Base-by-base conservation (phyloP, 92 coral and sea anemone species). In the Porites lobata region DNA sequence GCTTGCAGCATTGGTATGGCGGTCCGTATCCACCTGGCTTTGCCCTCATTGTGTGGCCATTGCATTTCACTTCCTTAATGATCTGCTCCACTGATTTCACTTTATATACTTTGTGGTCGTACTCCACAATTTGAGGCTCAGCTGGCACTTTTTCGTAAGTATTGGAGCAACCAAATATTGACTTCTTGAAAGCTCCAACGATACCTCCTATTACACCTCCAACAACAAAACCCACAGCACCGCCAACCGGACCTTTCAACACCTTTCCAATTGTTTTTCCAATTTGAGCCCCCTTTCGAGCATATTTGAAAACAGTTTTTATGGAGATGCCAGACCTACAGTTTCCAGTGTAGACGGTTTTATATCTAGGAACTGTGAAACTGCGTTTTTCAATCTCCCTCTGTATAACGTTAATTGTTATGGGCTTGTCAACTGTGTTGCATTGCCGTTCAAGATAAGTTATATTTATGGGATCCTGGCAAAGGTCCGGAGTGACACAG, bases 1-100 rank as follows among this genome's bases (percentile, higher is more conserved):
- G 7, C 69, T 88, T 75, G 22, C 87, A 88, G 63, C 91, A 88
- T 8, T 67, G 82, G 62, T 82, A 81, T 51, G 81, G 86, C 14
- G 77, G 85, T 14, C 83, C 87, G 56, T 52, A 81, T 56, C 82
- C 87, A 88, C 82, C 87, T 63, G 69, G 65, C 22, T 66, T 50
- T 20, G 74, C 76, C 74, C 47, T 88, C 54, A 43, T 38, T 7
- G 65, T 11, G 29, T 88, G 59, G 5, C 75, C 38, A 19, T 61
- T 50, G 78, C 91, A 88, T 10, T 74, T 4, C 8, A 82, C 65
- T 13, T 75, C 83, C 83, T 65, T 88, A 71, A 88, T 73, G 29
- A 15, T 51, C 81, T 24, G 66, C 4, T 20, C 71, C 10, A 19
- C 43, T 66, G 26, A 51, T 43, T n/a, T 29, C 9, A 64, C 43